Percentiles rank a stretch among this genome's conserved stretches.
Conservation (phyloP, 1,140 invertebrate species). For the Atta texana region DNA sequence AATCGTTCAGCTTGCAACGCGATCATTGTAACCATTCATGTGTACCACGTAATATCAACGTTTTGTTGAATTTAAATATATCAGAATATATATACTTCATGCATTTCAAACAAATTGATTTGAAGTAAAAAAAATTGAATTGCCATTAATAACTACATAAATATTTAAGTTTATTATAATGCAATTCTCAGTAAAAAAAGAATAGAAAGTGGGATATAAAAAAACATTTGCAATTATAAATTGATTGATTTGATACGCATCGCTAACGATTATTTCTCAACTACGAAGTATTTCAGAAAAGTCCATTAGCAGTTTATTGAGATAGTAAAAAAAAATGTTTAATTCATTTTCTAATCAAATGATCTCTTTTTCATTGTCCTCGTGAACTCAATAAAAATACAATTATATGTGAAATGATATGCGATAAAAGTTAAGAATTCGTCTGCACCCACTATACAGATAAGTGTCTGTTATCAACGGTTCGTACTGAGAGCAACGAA, state of each 20-base stretch:
- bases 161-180: neutral
- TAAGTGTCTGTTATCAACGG: neutral
- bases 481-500: slow-evolving; percentile 15
- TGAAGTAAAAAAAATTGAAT: neutral
- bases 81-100: neutral
- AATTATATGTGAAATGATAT: slow-evolving; percentile 13
- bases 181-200: neutral
- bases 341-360: neutral
- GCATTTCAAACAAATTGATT: neutral
- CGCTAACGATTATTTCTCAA: neutral
- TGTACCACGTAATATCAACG: neutral
- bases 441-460: neutral
- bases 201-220: neutral
- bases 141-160: neutral
- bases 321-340: neutral
- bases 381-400: neutral
- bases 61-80: slow-evolving; percentile 14
- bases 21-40: neutral
- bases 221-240: slow-evolving; percentile 10
- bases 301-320: slow-evolving; percentile 1
- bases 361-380: neutral
- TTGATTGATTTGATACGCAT: neutral
- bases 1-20: neutral
- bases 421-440: slow-evolving; percentile 35
- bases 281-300: slow-evolving; percentile 19